Conservation (phyloP, 2,888 invertebrate genomes). For the Drosophila mercatorum region DNA sequence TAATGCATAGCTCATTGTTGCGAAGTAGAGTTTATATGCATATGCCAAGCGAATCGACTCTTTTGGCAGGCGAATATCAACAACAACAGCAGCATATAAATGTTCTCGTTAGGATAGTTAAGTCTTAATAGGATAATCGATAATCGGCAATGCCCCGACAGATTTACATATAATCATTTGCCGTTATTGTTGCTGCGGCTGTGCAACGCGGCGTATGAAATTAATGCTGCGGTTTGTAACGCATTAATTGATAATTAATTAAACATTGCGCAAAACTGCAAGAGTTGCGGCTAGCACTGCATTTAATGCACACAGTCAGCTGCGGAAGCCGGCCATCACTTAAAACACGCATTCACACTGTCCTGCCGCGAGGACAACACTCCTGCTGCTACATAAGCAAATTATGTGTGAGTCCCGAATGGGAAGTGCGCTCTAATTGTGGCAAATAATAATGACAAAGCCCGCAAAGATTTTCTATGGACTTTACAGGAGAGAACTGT, state of each 20-base stretch:
- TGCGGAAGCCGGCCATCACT: constrained; percentile 37
- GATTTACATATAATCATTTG: constrained; percentile 42
- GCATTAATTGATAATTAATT: constrained; percentile 79
- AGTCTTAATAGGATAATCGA: constrained; percentile 59
- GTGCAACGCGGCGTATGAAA: constrained; percentile 76
- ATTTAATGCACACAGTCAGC: constrained; percentile 33
- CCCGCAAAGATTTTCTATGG: too few relatives aligned
- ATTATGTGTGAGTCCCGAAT: neutral
- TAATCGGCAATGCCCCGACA: constrained; percentile 49
- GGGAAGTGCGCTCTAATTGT: neutral
- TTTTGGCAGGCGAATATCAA: constrained; percentile 21
- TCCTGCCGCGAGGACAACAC: neutral
- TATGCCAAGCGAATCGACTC: constrained; percentile 36
- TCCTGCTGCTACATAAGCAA: constrained; percentile 1
- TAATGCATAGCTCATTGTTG: too few relatives aligned
- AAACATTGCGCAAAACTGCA: constrained; percentile 73
- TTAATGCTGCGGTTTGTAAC: constrained; percentile 76
- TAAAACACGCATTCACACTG: constrained; percentile 40
- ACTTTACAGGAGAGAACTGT: neutral
- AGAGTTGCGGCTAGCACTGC: constrained; percentile 53
- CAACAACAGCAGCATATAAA: neutral
- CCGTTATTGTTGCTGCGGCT: constrained; percentile 41
- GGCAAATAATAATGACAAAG: neutral
- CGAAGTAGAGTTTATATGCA: constrained; percentile 2
- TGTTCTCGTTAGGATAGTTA: constrained; percentile 5